A percentile compares a stretch with the other conserved stretches of the same genome.
Conservation (phyloP, 1,140 invertebrate species). For the Telenomus remus region DNA sequence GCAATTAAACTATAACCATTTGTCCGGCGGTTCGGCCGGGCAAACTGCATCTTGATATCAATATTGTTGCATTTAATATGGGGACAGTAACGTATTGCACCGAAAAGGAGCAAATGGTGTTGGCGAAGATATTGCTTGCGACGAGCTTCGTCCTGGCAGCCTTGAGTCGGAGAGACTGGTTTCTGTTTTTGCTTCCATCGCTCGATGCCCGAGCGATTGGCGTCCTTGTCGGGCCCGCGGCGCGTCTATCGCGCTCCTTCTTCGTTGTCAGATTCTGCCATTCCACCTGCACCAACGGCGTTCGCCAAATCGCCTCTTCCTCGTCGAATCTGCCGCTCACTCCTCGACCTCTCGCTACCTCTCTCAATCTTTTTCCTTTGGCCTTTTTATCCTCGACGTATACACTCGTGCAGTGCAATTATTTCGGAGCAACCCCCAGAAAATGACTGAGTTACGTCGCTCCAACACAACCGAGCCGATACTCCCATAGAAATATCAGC, state of each 20-base stretch:
- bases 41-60: constrained; percentile 38
- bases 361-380: constrained; percentile 47
- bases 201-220: constrained; percentile 71
- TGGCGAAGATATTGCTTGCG: constrained; percentile 39
- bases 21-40: constrained; percentile 15
- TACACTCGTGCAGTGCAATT: constrained; percentile 56
- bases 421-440: constrained; percentile 59
- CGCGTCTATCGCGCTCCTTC: constrained; percentile 42
- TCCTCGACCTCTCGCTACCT: constrained; percentile 12
- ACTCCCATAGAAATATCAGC: constrained; percentile 42
- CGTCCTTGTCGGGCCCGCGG: constrained; percentile 68
- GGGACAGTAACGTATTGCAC: constrained; percentile 54
- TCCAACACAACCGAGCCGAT: constrained; percentile 38
- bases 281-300: constrained; percentile 40
- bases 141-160: constrained; percentile 62
- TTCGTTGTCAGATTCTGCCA: constrained; percentile 53
- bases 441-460: constrained; percentile 59
- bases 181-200: constrained; percentile 76
- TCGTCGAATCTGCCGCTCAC: constrained; percentile 26
- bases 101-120: constrained; percentile 53
- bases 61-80: constrained; percentile 52
- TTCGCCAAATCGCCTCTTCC: constrained; percentile 54
- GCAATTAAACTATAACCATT: constrained; percentile 44
- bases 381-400: constrained; percentile 48
- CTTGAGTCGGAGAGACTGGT: constrained; percentile 76